A percentile compares a stretch with the other conserved stretches of the same genome.
phyloP scores from a whole-genome alignment of 2,113 vertebrate species.

The Salvelinus sp. region DNA sequence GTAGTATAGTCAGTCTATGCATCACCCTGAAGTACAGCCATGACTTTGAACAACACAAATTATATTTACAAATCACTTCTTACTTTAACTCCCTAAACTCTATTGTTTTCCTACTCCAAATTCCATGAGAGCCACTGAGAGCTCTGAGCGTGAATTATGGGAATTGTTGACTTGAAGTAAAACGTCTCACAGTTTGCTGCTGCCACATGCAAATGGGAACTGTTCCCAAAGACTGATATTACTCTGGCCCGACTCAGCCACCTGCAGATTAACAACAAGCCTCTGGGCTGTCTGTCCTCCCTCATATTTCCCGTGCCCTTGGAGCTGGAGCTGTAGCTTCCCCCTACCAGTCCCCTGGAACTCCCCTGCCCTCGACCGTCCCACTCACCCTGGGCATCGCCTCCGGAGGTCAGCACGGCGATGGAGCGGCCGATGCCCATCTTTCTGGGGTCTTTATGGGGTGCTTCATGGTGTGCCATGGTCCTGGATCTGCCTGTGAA shows the following conservation, averaged over 20 bases:
- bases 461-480: conserved; percentile 45
- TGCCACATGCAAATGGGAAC: background rate
- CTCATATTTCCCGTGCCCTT: background rate
- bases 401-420: conserved; percentile 91
- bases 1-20: background rate
- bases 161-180: no score
- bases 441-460: conserved; percentile 45
- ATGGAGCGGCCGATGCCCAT: conserved; percentile 88
- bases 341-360: conserved; percentile 13
- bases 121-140: background rate
- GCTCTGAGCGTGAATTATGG: no score
- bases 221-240: background rate
- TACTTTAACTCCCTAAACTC: background rate
- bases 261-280: background rate
- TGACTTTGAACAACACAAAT: background rate
- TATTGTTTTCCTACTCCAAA: background rate
- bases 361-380: background rate
- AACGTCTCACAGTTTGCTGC: background rate
- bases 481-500: conserved; percentile 36
- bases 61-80: background rate
- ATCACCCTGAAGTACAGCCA: no score
- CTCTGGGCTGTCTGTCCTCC: background rate
- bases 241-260: background rate
- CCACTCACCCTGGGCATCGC: conserved; percentile 90
- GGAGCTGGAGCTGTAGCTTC: conserved; percentile 25